Evolutionary conservation across 2,113 vertebrate species (phyloP).

Genomic region (Nyctereutes procyonoides): DNA sequence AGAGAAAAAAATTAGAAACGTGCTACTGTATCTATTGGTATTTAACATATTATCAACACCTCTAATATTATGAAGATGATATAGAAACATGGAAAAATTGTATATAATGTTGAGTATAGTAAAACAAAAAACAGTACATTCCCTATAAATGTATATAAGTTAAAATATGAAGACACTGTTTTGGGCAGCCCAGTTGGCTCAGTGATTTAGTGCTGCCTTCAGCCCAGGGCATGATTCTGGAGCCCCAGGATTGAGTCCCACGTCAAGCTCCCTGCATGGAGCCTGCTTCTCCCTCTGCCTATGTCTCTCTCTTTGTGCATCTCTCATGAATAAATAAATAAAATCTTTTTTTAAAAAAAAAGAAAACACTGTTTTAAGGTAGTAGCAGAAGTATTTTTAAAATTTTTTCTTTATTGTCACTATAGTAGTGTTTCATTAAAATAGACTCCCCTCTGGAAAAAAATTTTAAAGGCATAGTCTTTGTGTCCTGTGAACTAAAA

Average conservation of each 20-base stretch:
- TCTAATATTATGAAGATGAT: not conserved
- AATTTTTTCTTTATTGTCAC: not conserved
- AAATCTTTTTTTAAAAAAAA: no score
- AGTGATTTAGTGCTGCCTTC: no score
- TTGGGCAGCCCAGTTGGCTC: no score
- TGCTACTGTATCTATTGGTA: not conserved
- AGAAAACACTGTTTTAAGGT: no score
- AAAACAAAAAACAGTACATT: slow-evolving; percentile 15
- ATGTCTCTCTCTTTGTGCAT: no score
- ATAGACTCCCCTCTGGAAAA: not conserved
- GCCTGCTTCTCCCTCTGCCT: no score
- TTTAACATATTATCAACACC: not conserved
- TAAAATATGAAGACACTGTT: no score
- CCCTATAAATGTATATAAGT: not conserved
- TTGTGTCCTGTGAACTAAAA: not conserved
- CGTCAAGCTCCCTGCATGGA: no score
- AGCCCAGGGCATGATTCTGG: no score
- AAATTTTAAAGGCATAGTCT: not conserved
- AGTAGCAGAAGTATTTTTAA: not conserved
- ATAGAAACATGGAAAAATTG: not conserved
- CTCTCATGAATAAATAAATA: no score
- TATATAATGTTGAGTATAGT: not conserved
- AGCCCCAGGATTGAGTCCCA: no score
- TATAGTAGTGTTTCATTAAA: slow-evolving; percentile 4
- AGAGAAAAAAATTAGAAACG: not conserved